A percentile compares a stretch with the other conserved stretches of the same genome.
Conservation (phyloP, 2,797 vertebrate genomes). For the Ptychadena robeensis region DNA sequence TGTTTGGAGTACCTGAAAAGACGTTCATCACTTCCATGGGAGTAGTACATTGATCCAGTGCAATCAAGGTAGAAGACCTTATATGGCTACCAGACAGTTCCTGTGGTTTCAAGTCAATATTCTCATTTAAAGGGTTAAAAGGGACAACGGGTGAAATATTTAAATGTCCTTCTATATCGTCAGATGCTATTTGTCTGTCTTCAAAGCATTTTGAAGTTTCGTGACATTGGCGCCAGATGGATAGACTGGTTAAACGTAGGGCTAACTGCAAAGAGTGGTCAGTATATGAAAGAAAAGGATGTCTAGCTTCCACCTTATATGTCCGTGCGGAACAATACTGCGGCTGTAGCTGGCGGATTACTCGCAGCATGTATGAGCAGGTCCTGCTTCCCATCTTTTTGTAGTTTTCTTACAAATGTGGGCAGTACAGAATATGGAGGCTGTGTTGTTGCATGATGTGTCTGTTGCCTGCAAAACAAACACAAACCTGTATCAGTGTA, state of each 20-base stretch:
- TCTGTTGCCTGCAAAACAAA: too few species aligned
- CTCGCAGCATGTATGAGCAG: constrained; percentile 63
- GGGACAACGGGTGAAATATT: background rate
- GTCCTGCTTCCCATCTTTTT: constrained; percentile 71
- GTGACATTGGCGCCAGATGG: constrained; percentile 63
- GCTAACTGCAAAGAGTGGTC: background rate
- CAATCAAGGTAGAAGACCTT: background rate
- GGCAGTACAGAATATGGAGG: too few species aligned
- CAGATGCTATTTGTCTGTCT: constrained; percentile 37
- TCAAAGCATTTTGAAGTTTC: constrained; percentile 59
- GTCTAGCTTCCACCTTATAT: constrained; percentile 48
- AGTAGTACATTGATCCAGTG: constrained; percentile 75
- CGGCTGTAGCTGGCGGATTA: constrained; percentile 58
- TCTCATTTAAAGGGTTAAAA: constrained; percentile 17
- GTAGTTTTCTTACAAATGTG: background rate
- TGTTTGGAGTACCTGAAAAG: constrained; percentile 59
- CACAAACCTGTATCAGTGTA: too few species aligned
- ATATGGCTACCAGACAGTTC: background rate
- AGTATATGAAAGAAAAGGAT: background rate
- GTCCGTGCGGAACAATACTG: constrained; percentile 39
- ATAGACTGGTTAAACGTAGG: constrained; percentile 25
- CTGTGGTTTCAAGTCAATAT: constrained; percentile 16
- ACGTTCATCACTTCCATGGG: constrained; percentile 84
- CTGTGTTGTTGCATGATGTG: too few species aligned
- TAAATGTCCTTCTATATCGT: constrained; percentile 29